Evolutionary conservation across 2,113 vertebrate species (phyloP), one percentile per base, ranked within the genome.

Genomic region (Toxotes chatareus): DNA sequence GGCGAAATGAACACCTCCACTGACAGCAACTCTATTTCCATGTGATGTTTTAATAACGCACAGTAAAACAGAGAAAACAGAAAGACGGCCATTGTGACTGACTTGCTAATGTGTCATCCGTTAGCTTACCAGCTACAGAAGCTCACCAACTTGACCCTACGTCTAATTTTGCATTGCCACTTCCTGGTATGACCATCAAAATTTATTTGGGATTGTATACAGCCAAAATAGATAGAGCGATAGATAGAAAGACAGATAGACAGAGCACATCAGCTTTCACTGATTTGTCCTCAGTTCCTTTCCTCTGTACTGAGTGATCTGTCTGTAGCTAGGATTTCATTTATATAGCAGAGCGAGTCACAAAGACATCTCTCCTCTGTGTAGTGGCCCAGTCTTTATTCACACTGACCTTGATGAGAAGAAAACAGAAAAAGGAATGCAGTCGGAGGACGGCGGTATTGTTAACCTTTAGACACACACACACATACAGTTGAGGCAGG

Each of bases 321-420:
- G 47, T 57, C 65, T 71, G 47, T 42, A 47, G 60, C 23, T 0
- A 64, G 23, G 17, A 46, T 71, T 55, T 76, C 40, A 44, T 60
- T 80, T 46, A 44, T 70, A 60, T 4, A 49, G 57, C 51, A 19
- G 23, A 55, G 49, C 17, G 19, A 72, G 17, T 76, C 62, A 40
- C 72, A 61, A 46, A 71, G 53, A 51, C 27, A 10, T 68, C 65
- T 27, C 36, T 66, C 44, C 36, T n/a, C 13, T 40, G 34, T 65
- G 53, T 21, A 62, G 78, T 49, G 31, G 46, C 64, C 1, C 27
- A 6, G 38, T n/a, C 68, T 86, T 21, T 73, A 46, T 79, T 82
- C 64, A 63, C 59, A 16, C 57, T 76, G 85, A 80, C 83, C 83
- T 76, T 83, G 74, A 85, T 51, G 61, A 71, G 44, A 19, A 31